Conservation (phyloP, 2,888 invertebrate genomes). For the Anticlea derivata region DNA sequence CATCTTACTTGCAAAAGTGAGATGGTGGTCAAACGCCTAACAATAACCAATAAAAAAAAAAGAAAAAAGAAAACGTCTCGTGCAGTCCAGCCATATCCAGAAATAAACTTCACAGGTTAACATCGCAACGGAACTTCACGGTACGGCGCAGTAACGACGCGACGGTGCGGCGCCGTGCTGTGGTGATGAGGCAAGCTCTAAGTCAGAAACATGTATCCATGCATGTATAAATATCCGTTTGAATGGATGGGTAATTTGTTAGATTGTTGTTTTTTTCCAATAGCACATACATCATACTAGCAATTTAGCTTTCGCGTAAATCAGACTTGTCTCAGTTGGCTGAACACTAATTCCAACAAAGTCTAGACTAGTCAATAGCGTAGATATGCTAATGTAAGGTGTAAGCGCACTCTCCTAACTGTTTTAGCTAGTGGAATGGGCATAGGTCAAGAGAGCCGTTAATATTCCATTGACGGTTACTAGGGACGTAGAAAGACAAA, state of each 20-base stretch:
- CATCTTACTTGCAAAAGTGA: too few species aligned
- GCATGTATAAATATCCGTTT: too few species aligned
- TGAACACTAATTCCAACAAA: constrained; percentile 60
- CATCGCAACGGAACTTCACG: too few species aligned
- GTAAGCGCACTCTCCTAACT: constrained; percentile 43
- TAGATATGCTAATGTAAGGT: constrained; percentile 60
- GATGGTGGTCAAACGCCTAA: too few species aligned
- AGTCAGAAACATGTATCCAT: too few species aligned
- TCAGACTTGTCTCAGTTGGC: constrained; percentile 54
- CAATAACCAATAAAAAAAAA: too few species aligned
- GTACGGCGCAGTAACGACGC: too few species aligned
- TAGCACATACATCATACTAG: constrained; percentile 33
- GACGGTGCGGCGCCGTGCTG: too few species aligned
- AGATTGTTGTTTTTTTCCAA: constrained; percentile 15
- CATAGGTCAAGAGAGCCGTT: constrained; percentile 38
- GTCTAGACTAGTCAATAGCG: constrained; percentile 71
- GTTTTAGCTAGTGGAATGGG: constrained; percentile 37
- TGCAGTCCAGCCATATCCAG: too few species aligned
- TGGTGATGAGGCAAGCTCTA: too few species aligned
- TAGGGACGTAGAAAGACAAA: neutral
- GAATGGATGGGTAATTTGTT: neutral
- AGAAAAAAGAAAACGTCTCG: too few species aligned
- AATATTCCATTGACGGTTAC: constrained; percentile 9
- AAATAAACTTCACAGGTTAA: too few species aligned
- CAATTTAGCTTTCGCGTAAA: constrained; percentile 47